phyloP scores from a whole-genome alignment of 1,140 invertebrate genomes.

The Vanessa atalanta region DNA sequence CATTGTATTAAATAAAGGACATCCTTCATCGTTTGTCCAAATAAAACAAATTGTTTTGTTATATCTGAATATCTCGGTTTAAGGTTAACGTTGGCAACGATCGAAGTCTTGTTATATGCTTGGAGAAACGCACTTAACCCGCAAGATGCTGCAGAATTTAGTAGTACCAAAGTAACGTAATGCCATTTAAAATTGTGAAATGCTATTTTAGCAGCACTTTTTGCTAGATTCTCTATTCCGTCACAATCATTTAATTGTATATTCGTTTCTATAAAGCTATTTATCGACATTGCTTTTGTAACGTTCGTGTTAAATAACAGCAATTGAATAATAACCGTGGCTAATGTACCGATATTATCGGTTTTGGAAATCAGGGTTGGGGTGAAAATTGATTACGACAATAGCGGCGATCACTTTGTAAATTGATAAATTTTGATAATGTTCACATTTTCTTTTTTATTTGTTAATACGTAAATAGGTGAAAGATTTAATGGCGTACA shows the following conservation, averaged over 20 bases:
- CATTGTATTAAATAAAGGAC: conserved; percentile 46
- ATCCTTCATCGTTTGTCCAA: conserved; percentile 46
- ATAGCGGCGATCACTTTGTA: background rate
- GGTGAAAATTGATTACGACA: conserved; percentile 7
- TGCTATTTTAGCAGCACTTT: conserved; percentile 57
- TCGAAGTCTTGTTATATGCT: conserved; percentile 49
- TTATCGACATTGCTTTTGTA: conserved; percentile 43
- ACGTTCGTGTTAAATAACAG: conserved; percentile 39
- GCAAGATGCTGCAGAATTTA: conserved; percentile 49
- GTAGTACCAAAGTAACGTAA: conserved; percentile 56
- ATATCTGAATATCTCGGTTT: conserved; percentile 37
- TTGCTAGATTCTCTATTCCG: conserved; percentile 44
- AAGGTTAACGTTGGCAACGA: conserved; percentile 43
- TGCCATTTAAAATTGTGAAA: conserved; percentile 60
- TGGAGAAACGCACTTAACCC: conserved; percentile 50
- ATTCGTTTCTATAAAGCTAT: conserved; percentile 14
- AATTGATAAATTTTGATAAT: background rate
- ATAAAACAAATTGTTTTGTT: conserved; percentile 56
- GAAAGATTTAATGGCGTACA: too few relatives aligned
- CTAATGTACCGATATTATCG: conserved; percentile 21
- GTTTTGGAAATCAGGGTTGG: conserved; percentile 16
- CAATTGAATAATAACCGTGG: conserved; percentile 34
- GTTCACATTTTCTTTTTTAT: background rate
- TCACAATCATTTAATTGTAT: conserved; percentile 37
- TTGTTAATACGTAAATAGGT: background rate